These are phyloP conservation scores for Brachionus asplanchnoidis DNA, from an alignment of 1,140 invertebrate genomes.

Conservation along the genomic window DNA sequence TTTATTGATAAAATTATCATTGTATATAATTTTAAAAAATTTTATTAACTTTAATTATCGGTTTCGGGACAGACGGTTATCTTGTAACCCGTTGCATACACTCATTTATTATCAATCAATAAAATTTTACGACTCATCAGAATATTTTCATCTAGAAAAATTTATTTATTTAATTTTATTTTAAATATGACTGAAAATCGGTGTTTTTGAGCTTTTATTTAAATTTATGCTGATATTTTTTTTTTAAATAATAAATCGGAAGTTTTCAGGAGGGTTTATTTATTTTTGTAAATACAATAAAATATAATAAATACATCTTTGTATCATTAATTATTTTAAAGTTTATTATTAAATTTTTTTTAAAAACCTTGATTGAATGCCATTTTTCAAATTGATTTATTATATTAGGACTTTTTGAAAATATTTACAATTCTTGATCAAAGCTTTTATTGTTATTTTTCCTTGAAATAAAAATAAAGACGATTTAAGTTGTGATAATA, in stretches of 20 bases:
- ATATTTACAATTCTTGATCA: neutral
- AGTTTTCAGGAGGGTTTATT: neutral
- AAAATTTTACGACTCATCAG: slow-evolving; percentile 1
- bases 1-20: neutral
- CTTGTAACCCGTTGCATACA: neutral
- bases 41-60: neutral
- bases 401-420: neutral
- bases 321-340: neutral
- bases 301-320: neutral
- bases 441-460: neutral
- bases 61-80: neutral
- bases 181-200: neutral
- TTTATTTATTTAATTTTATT: neutral
- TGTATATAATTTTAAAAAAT: neutral
- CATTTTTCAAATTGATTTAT: neutral
- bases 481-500: too few species aligned
- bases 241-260: neutral
- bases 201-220: neutral
- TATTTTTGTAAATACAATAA: neutral
- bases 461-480: neutral
- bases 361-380: neutral
- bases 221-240: neutral
- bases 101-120: neutral
- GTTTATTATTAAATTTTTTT: neutral
- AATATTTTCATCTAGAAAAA: neutral